Conservation (phyloP, 1,140 invertebrate species). For the Drosophila nikananu region DNA sequence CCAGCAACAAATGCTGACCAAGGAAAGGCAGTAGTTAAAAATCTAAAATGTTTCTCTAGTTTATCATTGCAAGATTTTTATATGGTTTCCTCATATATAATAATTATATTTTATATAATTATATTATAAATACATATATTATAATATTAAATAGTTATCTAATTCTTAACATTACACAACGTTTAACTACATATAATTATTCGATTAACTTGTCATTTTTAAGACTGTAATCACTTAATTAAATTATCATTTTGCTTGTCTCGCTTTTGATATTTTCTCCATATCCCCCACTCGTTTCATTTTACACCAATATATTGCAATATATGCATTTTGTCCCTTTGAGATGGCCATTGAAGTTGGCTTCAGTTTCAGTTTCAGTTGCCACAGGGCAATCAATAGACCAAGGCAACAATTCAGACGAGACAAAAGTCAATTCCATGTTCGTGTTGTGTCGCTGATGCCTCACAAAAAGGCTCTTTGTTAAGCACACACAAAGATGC, state of each 20-base stretch:
- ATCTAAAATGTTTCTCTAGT: background rate
- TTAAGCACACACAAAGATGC: constrained; percentile 54
- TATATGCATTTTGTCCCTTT: constrained; percentile 6
- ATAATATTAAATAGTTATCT: background rate
- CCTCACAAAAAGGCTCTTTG: constrained; percentile 66
- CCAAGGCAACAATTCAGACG: constrained; percentile 44
- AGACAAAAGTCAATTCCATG: constrained; percentile 76
- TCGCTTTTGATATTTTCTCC: background rate
- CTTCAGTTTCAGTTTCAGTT: constrained; percentile 19
- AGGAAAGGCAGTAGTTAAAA: background rate
- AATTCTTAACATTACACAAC: too few relatives aligned
- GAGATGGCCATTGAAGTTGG: constrained; percentile 12
- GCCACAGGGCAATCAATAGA: constrained; percentile 51
- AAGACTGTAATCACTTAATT: constrained; percentile 1
- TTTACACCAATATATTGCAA: background rate
- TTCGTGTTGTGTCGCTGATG: constrained; percentile 29
- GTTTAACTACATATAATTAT: background rate
- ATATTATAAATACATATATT: too few relatives aligned
- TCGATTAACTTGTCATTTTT: background rate
- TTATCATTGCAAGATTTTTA: too few relatives aligned
- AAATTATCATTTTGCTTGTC: constrained; percentile 12
- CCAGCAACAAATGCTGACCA: too few relatives aligned
- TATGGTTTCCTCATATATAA: too few relatives aligned
- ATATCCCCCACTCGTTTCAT: constrained; percentile 1
- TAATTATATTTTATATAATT: too few relatives aligned